These are phyloP conservation scores for Lucifuga dentata DNA, from an alignment of 2,113 vertebrate genomes.

Conservation along the genomic window DNA sequence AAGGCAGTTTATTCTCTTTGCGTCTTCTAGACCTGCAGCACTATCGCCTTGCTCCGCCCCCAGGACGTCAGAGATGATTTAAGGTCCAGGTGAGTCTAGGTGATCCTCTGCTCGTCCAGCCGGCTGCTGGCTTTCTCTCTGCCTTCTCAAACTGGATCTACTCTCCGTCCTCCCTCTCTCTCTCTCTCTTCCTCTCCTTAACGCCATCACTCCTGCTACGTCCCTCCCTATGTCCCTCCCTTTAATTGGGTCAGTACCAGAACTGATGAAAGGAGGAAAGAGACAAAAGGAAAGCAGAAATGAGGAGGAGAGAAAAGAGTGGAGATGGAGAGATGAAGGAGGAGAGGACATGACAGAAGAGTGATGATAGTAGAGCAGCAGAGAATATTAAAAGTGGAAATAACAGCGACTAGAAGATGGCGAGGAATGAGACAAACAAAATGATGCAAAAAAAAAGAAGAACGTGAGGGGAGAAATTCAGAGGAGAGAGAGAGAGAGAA, in stretches of 20 bases:
- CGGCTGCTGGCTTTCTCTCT: slow-evolving; percentile 50
- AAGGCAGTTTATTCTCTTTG: slow-evolving; percentile 69
- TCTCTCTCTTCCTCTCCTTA: slow-evolving; percentile 48
- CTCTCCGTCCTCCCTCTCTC: slow-evolving; percentile 54
- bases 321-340: slow-evolving; percentile 24
- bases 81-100: slow-evolving; percentile 72
- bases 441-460: slow-evolving; percentile 1
- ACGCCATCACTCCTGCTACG: slow-evolving; percentile 57
- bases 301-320: too few relatives aligned
- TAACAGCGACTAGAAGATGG: slow-evolving; percentile 2
- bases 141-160: slow-evolving; percentile 65
- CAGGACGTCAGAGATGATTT: slow-evolving; percentile 68
- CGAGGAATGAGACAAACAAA: slow-evolving; percentile 14
- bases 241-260: slow-evolving; percentile 82
- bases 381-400: slow-evolving; percentile 13
- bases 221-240: slow-evolving; percentile 71
- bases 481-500: slow-evolving; percentile 27
- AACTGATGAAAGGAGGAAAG: slow-evolving; percentile 58
- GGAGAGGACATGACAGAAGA: slow-evolving; percentile 32
- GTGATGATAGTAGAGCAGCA: slow-evolving; percentile 41
- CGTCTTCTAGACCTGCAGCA: slow-evolving; percentile 57
- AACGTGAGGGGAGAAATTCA: slow-evolving; percentile 27
- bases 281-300: too few relatives aligned
- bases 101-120: slow-evolving; percentile 51
- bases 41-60: slow-evolving; percentile 47